Conservation (phyloP, 2,797 vertebrate species). For the Sparidentex hasta region DNA sequence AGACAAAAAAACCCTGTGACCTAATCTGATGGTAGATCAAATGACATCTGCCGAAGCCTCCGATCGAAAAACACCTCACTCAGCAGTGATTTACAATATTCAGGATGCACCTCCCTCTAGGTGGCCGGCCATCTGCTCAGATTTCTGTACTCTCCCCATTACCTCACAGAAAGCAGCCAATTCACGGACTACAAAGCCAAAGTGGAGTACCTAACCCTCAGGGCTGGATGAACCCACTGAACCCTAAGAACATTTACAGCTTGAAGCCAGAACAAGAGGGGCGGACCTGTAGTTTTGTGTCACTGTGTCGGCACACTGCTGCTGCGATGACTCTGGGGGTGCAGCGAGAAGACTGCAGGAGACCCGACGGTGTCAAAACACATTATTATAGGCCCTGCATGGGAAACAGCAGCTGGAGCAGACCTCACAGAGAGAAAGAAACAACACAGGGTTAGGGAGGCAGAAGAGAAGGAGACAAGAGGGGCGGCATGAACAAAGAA, state of each 20-base stretch:
- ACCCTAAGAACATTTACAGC: slow-evolving; percentile 42
- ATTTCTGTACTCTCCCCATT: slow-evolving; percentile 32
- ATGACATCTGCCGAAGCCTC: neutral
- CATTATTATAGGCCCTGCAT: slow-evolving; percentile 59
- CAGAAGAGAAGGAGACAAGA: slow-evolving; percentile 5
- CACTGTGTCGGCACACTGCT: slow-evolving; percentile 28
- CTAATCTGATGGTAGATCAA: neutral
- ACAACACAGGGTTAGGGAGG: slow-evolving; percentile 21
- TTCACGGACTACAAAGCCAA: slow-evolving; percentile 61
- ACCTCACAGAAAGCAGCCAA: slow-evolving; percentile 44
- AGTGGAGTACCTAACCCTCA: slow-evolving; percentile 25
- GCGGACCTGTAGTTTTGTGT: slow-evolving; percentile 20
- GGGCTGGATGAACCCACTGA: slow-evolving; percentile 63
- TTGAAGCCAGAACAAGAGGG: slow-evolving; percentile 25
- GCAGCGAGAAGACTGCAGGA: slow-evolving; percentile 65
- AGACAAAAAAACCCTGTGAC: neutral
- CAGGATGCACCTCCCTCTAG: slow-evolving; percentile 15
- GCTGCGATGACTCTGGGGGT: slow-evolving; percentile 47
- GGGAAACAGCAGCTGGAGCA: slow-evolving; percentile 65
- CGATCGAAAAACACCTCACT: slow-evolving; percentile 28
- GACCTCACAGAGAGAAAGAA: slow-evolving; percentile 69
- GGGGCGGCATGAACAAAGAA: slow-evolving; percentile 10
- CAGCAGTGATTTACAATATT: slow-evolving; percentile 28
- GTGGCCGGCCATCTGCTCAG: slow-evolving; percentile 17
- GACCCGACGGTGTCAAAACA: slow-evolving; percentile 70